These are phyloP conservation scores for Drosophila emarginata DNA, from an alignment of 2,888 invertebrate genomes.

Conservation along the genomic window DNA sequence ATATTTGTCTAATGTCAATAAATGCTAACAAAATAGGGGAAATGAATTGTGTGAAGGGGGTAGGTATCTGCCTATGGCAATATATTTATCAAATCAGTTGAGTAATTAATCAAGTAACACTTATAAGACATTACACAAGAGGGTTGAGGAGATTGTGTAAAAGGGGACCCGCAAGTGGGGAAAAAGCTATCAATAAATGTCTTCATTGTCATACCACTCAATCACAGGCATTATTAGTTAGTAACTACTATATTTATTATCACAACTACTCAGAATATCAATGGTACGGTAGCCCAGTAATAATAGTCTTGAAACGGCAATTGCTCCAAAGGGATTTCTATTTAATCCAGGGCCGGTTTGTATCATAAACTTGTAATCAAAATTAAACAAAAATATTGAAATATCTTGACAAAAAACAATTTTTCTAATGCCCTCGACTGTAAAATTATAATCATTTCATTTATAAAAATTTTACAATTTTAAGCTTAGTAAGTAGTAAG, in stretches of 20 bases:
- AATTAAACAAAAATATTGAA: too few relatives aligned
- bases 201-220: slow-evolving; percentile 48
- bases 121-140: not conserved
- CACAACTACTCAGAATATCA: not conserved
- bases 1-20: too few relatives aligned
- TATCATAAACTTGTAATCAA: too few relatives aligned
- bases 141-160: not conserved
- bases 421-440: too few relatives aligned
- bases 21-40: too few relatives aligned
- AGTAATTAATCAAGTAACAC: not conserved
- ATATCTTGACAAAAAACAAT: too few relatives aligned
- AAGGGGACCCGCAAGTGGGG: not conserved
- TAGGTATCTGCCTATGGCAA: too few relatives aligned
- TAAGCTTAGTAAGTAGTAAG: too few relatives aligned
- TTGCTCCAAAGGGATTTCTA: not conserved
- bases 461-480: too few relatives aligned
- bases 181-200: slow-evolving; percentile 56
- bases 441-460: too few relatives aligned
- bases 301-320: not conserved
- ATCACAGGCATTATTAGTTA: slow-evolving; percentile 56
- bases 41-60: too few relatives aligned
- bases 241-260: not conserved
- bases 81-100: not conserved
- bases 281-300: not conserved
- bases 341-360: not conserved